Percentiles rank a stretch among this genome's conserved stretches.
Evolutionary conservation across 2,888 invertebrate species (phyloP).

Genomic region (Hyposoter dolosus): DNA sequence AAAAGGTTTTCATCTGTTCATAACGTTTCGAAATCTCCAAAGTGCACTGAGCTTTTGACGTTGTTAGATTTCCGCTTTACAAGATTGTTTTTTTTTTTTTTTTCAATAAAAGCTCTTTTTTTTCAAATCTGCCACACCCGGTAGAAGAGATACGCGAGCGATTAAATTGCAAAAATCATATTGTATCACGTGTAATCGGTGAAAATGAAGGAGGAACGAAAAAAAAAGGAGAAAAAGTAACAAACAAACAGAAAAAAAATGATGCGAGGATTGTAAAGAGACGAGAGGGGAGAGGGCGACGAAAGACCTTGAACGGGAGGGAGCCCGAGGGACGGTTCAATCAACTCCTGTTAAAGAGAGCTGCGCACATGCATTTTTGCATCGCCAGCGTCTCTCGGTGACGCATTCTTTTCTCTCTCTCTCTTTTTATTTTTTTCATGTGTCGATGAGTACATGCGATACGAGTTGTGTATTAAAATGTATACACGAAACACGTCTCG

Average conservation of each 20-base stretch:
- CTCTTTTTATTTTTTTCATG: neutral
- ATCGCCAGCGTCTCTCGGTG: slow-evolving; percentile 31
- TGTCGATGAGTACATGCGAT: slow-evolving; percentile 22
- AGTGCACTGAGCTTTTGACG: neutral
- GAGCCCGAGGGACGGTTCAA: slow-evolving; percentile 77
- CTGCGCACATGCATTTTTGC: slow-evolving; percentile 62
- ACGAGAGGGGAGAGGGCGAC: neutral
- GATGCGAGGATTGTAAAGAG: neutral
- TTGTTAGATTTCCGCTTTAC: too few relatives aligned
- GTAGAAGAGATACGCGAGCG: neutral
- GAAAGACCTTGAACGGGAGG: slow-evolving; percentile 76
- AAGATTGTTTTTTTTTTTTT: neutral
- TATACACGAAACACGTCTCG: slow-evolving; percentile 22
- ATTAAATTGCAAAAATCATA: neutral
- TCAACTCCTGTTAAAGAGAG: slow-evolving; percentile 77
- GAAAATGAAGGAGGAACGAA: neutral
- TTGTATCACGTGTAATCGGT: neutral
- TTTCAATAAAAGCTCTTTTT: neutral
- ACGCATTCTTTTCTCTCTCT: slow-evolving; percentile 44
- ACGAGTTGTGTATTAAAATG: slow-evolving; percentile 22
- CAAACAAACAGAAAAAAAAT: neutral
- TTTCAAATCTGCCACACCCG: neutral
- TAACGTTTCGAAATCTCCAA: neutral
- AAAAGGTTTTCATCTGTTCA: neutral
- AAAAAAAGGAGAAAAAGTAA: neutral